A percentile compares a stretch with the other conserved stretches of the same genome.
Evolutionary conservation across 2,797 vertebrate species (phyloP).

Genomic region (Manis crassicaudata): DNA sequence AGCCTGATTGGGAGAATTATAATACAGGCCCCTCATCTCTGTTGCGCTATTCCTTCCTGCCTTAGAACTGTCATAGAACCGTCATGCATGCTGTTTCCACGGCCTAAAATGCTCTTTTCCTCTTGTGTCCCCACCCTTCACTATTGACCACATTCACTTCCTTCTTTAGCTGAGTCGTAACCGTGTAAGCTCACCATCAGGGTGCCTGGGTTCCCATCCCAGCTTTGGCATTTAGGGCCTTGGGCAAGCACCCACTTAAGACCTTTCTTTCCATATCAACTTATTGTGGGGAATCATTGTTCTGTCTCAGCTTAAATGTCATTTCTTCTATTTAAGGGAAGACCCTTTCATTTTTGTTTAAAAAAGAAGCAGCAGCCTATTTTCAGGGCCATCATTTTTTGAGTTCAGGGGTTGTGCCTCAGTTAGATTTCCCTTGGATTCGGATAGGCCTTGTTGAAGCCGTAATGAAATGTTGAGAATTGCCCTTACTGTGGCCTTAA

Average conservation of each 20-base stretch:
- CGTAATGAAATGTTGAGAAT: background rate
- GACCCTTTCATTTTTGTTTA: background rate
- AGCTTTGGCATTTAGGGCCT: background rate
- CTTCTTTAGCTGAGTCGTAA: background rate
- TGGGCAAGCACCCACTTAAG: background rate
- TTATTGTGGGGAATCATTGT: background rate
- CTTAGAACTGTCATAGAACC: background rate
- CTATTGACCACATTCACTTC: background rate
- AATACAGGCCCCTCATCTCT: background rate
- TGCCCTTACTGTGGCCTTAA: rapidly evolving
- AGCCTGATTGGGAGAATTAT: background rate
- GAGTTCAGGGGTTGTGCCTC: background rate
- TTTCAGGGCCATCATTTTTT: background rate
- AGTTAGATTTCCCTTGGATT: background rate
- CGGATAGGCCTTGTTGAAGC: background rate
- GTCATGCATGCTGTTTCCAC: background rate
- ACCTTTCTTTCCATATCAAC: background rate
- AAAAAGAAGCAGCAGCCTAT: background rate
- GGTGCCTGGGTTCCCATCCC: background rate
- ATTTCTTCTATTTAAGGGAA: background rate
- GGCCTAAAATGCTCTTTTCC: background rate
- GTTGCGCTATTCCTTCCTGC: background rate
- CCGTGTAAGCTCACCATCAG: rapidly evolving
- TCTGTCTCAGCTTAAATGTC: background rate
- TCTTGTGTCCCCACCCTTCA: background rate